These are phyloP conservation scores for Sceloporus tristichus DNA, from an alignment of 2,113 vertebrate species.

Conservation along the genomic window DNA sequence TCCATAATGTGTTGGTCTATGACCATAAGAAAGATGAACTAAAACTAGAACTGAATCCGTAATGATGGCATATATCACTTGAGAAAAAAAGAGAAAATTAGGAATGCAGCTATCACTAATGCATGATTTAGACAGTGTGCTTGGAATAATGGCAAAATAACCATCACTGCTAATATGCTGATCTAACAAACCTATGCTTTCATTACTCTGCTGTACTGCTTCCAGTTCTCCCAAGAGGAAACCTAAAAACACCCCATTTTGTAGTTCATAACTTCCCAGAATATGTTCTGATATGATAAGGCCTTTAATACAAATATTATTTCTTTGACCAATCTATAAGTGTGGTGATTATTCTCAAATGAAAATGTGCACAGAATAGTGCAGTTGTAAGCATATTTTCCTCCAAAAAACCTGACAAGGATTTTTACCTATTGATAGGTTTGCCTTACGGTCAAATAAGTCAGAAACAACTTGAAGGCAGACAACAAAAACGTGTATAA, in stretches of 20 bases:
- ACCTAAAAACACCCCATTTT: neutral
- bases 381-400: neutral
- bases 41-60: neutral
- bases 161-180: slow-evolving; percentile 5
- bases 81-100: neutral
- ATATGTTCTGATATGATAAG: neutral
- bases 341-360: neutral
- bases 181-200: neutral
- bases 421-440: neutral
- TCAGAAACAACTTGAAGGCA: neutral
- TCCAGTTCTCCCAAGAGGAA: neutral
- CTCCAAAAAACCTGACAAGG: neutral
- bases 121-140: neutral
- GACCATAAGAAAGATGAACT: too few relatives aligned
- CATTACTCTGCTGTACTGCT: neutral
- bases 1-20: too few relatives aligned
- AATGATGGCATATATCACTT: neutral
- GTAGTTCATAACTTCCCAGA: neutral
- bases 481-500: neutral
- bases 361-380: neutral
- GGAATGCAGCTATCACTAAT: neutral
- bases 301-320: neutral
- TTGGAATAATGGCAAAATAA: neutral
- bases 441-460: too few relatives aligned
- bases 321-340: neutral